Base-by-base conservation (phyloP, 2,888 invertebrate genomes). In the Pomacea canaliculata region DNA sequence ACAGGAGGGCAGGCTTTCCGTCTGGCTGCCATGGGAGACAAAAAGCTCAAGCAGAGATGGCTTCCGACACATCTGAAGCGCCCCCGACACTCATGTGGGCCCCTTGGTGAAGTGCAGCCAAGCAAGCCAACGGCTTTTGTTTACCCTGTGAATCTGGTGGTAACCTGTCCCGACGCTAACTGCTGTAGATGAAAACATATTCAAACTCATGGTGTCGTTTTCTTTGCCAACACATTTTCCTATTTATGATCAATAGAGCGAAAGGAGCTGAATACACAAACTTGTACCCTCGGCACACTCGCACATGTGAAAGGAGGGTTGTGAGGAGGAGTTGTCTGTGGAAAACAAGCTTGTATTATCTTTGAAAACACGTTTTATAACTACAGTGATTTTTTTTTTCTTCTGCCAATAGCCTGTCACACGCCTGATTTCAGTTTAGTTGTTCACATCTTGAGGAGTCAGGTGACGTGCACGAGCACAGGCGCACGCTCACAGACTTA, bases 171-270 rank as follows among this genome's bases (percentile, higher is more conserved):
- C 69, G 19, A 49, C 69, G 23, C 69, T 23, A 56, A 56, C 70
- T 56, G 59, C 56, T 56, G 37, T 70, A 70, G 70, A 70, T 70
- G 70, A 70, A 70, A 70, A 70, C 70, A 70, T 70, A 70, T 70
- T 70, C 70, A 70, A 51, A 70, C 51, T n/a, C 56, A 23, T 59
- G 23, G 70, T 49, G 56, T 70, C 70, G 70, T 70, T 70, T 51
- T 70, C 70, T 70, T 59, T 56, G 49, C 56, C 56, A 70, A 70
- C 70, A 70, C 70, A 70, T 70, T 70, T 70, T 56, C 23, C 70
- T 59, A 70, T 70, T 56, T 56, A 70, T 56, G 59, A 70, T 70
- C 70, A 70, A 70, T 59, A 70, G 70, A 56, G 70, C 70, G 70
- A 70, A 18, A 56, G 70, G 56, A 56, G n/a, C 18, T 70, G 59